Conservation (phyloP, 2,797 vertebrate genomes). For the Peromyscus nudipes region DNA sequence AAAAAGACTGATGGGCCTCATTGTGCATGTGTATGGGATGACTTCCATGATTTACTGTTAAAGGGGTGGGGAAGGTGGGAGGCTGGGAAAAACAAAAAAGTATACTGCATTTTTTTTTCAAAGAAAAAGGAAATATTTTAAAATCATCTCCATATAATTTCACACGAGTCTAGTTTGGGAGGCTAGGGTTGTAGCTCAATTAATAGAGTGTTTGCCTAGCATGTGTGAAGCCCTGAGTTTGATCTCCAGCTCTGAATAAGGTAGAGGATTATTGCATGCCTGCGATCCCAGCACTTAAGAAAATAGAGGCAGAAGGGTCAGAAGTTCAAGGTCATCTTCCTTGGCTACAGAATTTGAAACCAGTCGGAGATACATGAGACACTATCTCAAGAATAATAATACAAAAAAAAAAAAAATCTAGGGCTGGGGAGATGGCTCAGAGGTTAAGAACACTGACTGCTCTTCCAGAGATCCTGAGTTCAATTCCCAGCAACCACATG, state of each 20-base stretch:
- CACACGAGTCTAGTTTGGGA: not conserved
- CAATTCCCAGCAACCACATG: too few relatives aligned
- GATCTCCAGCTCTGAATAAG: not conserved
- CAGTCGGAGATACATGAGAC: not conserved
- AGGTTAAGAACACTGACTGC: too few relatives aligned
- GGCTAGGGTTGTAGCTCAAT: not conserved
- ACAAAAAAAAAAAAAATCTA: too few relatives aligned
- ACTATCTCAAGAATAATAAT: not conserved
- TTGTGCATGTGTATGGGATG: not conserved
- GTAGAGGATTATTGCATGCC: not conserved
- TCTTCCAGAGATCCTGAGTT: too few relatives aligned
- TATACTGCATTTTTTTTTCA: not conserved
- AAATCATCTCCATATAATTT: constrained; percentile 39
- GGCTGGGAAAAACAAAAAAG: not conserved
- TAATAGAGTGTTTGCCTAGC: not conserved
- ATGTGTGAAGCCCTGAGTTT: not conserved
- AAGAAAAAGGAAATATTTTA: constrained; percentile 1
- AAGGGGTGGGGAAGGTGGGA: not conserved
- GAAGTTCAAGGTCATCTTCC: not conserved
- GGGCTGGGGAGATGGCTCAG: too few relatives aligned
- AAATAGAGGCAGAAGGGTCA: not conserved
- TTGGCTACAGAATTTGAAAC: not conserved
- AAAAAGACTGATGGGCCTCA: constrained; percentile 29
- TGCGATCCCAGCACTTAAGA: not conserved
- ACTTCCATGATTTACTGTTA: constrained; percentile 55